Evolutionary conservation across 2,797 vertebrate species (phyloP), one percentile per base, ranked within the genome.

Genomic region (Cuculus canorus): DNA sequence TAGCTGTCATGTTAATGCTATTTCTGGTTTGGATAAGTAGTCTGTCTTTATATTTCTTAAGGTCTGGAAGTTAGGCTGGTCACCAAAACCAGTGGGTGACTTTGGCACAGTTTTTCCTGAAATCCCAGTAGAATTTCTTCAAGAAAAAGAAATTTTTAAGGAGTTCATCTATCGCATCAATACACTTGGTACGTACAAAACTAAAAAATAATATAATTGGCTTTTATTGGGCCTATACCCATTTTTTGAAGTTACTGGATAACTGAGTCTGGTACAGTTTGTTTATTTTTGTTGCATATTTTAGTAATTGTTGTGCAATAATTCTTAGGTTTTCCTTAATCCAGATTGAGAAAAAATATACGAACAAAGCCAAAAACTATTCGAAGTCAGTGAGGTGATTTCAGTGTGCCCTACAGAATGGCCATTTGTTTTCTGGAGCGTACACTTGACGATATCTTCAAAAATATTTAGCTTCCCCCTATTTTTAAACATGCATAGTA

Each of bases 31-130:
- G 17, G 21, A 10, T 91, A 82, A 82, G 43, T 23, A 17, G 28
- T 59, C 19, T 54, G 52, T 3, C 25, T n/a, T 56, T 47, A 0
- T 56, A 13, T 78, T 89, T 64, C 73, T 80, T 85, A 71, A 99
- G 99, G 99, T 99, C 52, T 99, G 99, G 99, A 99, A 99, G 96
- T 97, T 99, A 77, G 99, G 99, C 82, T 99, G 99, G 99, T 99
- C 99, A 68, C 99, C 99, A 85, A 98, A 98, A 90, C 98, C 98
- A 13, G 98, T 97, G 87, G 99, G 99, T 94, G 99, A 99, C 75
- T 99, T 99, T 3, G 98, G 99, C 80, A 99, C 99, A 22, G 97
- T 98, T 13, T 98, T 99, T 89, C 99, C 99, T 13, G 99, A 99
- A 98, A 99, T 99, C 83, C 99, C 99, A 1, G 99, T 99, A 48